Percentiles rank a stretch among this genome's conserved stretches.
These are phyloP conservation scores for Agrotis ipsilon DNA, from an alignment of 2,888 invertebrate species.

Conservation along the genomic window DNA sequence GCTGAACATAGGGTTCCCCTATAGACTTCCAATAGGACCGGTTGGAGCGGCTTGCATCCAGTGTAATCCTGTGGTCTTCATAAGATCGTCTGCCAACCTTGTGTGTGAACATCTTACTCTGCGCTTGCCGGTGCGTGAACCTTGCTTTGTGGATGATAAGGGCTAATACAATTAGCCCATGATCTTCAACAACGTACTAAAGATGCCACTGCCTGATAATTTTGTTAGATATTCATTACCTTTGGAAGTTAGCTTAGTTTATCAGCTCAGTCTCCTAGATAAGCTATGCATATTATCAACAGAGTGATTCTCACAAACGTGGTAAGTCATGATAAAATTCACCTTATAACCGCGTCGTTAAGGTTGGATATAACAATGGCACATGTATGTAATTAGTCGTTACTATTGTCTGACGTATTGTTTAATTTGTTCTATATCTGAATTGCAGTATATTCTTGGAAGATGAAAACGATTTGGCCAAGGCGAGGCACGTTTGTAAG, in stretches of 20 bases:
- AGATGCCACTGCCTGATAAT: background rate
- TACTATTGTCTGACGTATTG: conserved; percentile 39
- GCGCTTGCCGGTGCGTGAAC: too few species aligned
- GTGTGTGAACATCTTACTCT: too few species aligned
- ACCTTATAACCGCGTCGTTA: background rate
- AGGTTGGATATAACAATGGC: conserved; percentile 19
- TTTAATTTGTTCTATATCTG: conserved; percentile 52
- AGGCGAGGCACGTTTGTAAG: background rate
- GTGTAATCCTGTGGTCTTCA: too few species aligned
- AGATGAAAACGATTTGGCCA: background rate
- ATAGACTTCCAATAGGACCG: too few species aligned
- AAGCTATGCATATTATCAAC: conserved; percentile 26
- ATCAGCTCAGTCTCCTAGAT: conserved; percentile 34
- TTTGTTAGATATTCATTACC: conserved; percentile 3
- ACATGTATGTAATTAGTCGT: conserved; percentile 19
- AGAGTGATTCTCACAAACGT: background rate
- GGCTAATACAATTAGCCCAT: background rate
- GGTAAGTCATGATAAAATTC: background rate
- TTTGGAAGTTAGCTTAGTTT: conserved; percentile 16
- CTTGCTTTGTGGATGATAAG: too few species aligned
- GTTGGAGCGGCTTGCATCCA: too few species aligned
- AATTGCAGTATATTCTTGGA: conserved; percentile 18
- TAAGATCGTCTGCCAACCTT: too few species aligned
- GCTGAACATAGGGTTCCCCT: too few species aligned
- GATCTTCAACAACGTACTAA: background rate